phyloP scores from a whole-genome alignment of 2,113 vertebrate genomes.

The Ceyx cyanopectus region DNA sequence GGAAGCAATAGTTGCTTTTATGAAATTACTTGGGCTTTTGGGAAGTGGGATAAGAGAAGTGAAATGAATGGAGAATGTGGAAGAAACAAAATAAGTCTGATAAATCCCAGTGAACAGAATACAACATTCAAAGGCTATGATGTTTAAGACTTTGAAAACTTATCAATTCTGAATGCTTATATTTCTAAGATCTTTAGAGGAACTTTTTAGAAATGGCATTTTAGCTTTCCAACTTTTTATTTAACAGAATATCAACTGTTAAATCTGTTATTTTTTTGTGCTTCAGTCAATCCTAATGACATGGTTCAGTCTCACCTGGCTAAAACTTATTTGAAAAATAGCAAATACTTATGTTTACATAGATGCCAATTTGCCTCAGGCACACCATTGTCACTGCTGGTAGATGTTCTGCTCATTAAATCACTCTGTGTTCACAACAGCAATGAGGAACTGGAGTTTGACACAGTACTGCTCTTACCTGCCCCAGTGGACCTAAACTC shows the following conservation, averaged over 20 bases:
- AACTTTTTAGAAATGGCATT: neutral
- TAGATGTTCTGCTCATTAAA: neutral
- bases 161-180: fast-evolving
- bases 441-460: neutral
- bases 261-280: neutral
- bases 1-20: neutral
- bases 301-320: neutral
- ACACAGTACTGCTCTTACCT: neutral
- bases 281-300: neutral
- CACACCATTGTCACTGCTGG: neutral
- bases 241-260: neutral
- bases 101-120: neutral
- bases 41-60: neutral
- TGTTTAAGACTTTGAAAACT: conserved; percentile 1
- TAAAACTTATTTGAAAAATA: neutral
- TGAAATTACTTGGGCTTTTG: neutral
- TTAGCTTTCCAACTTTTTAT: neutral
- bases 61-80: neutral
- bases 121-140: neutral
- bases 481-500: neutral
- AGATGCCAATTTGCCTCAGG: neutral
- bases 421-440: neutral
- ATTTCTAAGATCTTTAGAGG: neutral
- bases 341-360: neutral
- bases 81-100: neutral